Percentiles rank a stretch among this genome's conserved stretches.
phyloP scores from a whole-genome alignment of 2,113 vertebrate genomes.

The Fregata magnificens region DNA sequence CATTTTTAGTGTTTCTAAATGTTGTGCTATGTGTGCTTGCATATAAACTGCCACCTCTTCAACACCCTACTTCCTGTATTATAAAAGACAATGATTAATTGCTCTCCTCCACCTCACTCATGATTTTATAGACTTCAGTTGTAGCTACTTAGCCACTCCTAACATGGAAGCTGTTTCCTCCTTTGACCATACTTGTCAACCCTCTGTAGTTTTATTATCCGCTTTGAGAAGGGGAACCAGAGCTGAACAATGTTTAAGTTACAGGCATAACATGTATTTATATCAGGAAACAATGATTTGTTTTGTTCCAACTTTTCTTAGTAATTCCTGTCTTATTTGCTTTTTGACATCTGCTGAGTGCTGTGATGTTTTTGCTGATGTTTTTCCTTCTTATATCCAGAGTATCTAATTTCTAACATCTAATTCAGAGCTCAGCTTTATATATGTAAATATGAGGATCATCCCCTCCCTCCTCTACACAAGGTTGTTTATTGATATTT shows the following conservation, averaged over 20 bases:
- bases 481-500: background rate
- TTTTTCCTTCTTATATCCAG: background rate
- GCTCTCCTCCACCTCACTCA: background rate
- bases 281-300: background rate
- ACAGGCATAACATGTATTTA: background rate
- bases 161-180: background rate
- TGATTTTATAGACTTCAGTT: background rate
- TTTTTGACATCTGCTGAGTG: background rate
- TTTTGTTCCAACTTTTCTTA: background rate
- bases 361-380: background rate
- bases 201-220: background rate
- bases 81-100: background rate
- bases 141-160: background rate
- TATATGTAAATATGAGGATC: background rate
- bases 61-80: background rate
- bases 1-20: background rate
- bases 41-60: background rate
- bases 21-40: background rate
- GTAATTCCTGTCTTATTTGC: background rate
- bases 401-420: background rate
- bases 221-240: background rate
- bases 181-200: background rate
- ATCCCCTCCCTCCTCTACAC: background rate
- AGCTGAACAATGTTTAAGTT: background rate
- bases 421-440: background rate